Base-by-base conservation (phyloP, 2,113 vertebrate species). In the Toxostoma redivivum region DNA sequence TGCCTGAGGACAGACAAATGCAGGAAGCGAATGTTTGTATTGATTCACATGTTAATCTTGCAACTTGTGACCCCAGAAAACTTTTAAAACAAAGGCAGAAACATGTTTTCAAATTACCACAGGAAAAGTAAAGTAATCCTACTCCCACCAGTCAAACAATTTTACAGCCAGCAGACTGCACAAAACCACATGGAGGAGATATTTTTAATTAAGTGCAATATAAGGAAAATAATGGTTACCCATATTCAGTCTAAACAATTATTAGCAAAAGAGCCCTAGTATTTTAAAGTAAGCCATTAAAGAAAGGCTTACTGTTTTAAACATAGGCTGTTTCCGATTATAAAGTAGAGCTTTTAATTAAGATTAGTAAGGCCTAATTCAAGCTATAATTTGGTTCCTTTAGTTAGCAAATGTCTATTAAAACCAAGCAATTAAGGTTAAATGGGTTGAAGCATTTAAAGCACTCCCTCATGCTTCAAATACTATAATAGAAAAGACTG, bases 361-460 rank as follows among this genome's bases (percentile, higher is more conserved):
- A 97, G 97, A 97, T 98, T 97, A 97, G 97, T 94, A 97, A 96
- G 47, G 83, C 91, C 96, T 97, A 97, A 98, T 97, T 98, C 97
- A 95, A 97, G 95, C 95, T 97, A 95, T 97, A 98, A 98, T 98
- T 97, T 97, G 97, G 96, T 96, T 98, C 95, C 94, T 97, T 98
- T 95, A 95, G 95, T 97, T 94, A 90, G 95, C 88, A 97, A 97
- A 97, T 94, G 92, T 98, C 98, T 98, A 97, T 96, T 97, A 98
- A 98, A 98, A 97, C 93, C 84, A 97, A 96, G 97, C 96, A 97
- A 98, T 98, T 98, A 98, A 97, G 91, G 84, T 96, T 96, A 98
- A 98, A 98, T 97, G 97, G 97, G 89, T 97, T 97, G 94, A 97
- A 96, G 97, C 84, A 88, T 88, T 98, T 97, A 97, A 97, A 95